Evolutionary conservation across 2,888 invertebrate species (phyloP).

Genomic region (Stratiomys singularior): DNA sequence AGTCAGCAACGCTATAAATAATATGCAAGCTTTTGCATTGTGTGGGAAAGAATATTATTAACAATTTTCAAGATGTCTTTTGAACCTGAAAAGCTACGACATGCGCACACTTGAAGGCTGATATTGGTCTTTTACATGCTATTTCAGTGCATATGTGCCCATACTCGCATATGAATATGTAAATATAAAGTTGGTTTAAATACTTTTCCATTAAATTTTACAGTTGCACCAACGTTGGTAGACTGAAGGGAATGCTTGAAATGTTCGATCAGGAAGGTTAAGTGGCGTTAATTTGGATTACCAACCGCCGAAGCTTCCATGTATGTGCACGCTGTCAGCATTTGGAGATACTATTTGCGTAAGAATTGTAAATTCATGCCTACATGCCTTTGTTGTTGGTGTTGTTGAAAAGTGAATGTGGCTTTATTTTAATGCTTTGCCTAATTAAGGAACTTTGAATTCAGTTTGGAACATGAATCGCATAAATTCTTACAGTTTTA

Average conservation of each 20-base stretch:
- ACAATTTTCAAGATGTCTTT: constrained; percentile 3
- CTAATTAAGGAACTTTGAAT: too few relatives aligned
- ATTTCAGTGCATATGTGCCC: background rate
- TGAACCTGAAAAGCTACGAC: background rate
- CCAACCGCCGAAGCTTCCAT: background rate
- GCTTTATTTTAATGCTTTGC: too few relatives aligned
- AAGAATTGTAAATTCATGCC: background rate
- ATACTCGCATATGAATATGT: background rate
- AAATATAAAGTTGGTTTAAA: background rate
- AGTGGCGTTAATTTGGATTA: constrained; percentile 4
- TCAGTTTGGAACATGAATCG: too few relatives aligned
- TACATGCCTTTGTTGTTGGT: background rate
- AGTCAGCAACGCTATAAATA: background rate
- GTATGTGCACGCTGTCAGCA: background rate
- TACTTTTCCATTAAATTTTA: background rate
- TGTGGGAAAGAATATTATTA: background rate
- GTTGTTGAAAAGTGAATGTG: constrained; percentile 1
- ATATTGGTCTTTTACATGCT: background rate
- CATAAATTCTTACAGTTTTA: too few relatives aligned
- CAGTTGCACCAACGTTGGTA: background rate
- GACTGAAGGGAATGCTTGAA: background rate
- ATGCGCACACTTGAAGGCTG: background rate
- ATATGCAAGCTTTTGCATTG: constrained; percentile 7
- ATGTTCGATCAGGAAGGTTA: constrained; percentile 4
- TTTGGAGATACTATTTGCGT: background rate